Base-by-base conservation (phyloP, 2,888 invertebrate species). In the Habroteleia sp. region DNA sequence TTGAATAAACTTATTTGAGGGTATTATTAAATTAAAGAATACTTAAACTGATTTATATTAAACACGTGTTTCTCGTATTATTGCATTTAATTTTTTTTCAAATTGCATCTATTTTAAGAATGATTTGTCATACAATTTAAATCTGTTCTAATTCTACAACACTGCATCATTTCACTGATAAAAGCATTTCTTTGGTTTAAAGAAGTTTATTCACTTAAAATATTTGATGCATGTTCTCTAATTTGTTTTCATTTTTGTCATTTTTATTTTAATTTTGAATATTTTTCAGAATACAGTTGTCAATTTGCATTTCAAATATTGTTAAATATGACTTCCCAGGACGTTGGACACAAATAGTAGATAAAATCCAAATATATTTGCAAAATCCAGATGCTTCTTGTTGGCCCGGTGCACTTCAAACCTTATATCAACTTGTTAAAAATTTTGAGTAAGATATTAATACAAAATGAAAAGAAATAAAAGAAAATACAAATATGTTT, bases 311-410 rank as follows among this genome's bases (percentile, higher is more conserved):
- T 10, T 95, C 95, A 89, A 94, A 93, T 75, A 97, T 99, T 77
- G 95, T 99, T 39, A 98, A 98, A 88, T 93, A 94, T 87, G 99
- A 99, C 88, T 99, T 98, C 88, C 99, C 99, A 2, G 93, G 94
- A 42, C 92, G 96, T 79, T 98, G 98, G 98, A 95, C 98, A 0
- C 95, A 96, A 87, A 93, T 99, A 77, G 96, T 98, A 5, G 98
- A 98, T 87, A 98, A 98, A 91, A 95, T 99, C 77, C 95, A 95
- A 83, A 93, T 96, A 84, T 97, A 96, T 88, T 90, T 99, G 69
- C 96, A 97, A 89, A 96, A 95, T 89, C 94, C 95, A n/a, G 96
- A 97, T 85, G 93, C 94, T 0, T 92, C 91, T 77, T 93, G 93
- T 62, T 97, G 96, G 96, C 94, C 95, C 89, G 99, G 98, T 48